Evolutionary conservation across 2,797 vertebrate species (phyloP).

Genomic region (Typhlichthys eigenmanni): DNA sequence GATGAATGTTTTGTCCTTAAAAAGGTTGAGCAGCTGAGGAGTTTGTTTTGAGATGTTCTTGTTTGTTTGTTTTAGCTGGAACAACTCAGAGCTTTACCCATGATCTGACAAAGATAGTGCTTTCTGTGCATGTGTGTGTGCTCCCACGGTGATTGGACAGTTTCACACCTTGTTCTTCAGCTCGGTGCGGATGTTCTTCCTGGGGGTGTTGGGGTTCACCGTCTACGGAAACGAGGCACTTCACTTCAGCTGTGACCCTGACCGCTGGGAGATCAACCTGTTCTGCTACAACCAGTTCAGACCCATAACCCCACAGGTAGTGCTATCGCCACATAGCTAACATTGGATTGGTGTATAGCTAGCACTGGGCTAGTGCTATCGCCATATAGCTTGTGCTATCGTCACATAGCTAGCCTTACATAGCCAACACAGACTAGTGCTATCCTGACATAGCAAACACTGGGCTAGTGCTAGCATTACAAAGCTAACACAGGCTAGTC

Average conservation of each 20-base stretch:
- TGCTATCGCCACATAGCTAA: not conserved
- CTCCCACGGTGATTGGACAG: constrained; percentile 86
- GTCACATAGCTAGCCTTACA: too few species aligned
- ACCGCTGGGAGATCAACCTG: constrained; percentile 86
- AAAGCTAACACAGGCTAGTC: too few species aligned
- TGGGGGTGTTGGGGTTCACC: constrained; percentile 86
- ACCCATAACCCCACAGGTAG: constrained; percentile 78
- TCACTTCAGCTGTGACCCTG: constrained; percentile 89
- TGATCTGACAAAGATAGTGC: constrained; percentile 45
- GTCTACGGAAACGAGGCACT: constrained; percentile 88
- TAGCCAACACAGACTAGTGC: too few species aligned
- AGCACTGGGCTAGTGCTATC: not conserved
- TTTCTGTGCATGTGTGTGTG: constrained; percentile 22
- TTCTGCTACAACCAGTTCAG: constrained; percentile 91
- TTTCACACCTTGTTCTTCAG: constrained; percentile 93
- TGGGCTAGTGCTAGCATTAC: too few species aligned
- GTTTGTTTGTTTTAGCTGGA: constrained; percentile 20
- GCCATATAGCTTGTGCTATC: too few species aligned
- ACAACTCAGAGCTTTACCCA: constrained; percentile 21
- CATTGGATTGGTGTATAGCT: not conserved
- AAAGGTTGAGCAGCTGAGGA: not conserved
- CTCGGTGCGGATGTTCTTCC: constrained; percentile 86
- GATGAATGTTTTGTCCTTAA: too few species aligned
- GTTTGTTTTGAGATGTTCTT: constrained; percentile 20
- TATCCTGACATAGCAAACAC: too few species aligned